A percentile compares a stretch with the other conserved stretches of the same genome.
Evolutionary conservation across 2,797 vertebrate species (phyloP).

Genomic region (Orientallactaga sibirica): DNA sequence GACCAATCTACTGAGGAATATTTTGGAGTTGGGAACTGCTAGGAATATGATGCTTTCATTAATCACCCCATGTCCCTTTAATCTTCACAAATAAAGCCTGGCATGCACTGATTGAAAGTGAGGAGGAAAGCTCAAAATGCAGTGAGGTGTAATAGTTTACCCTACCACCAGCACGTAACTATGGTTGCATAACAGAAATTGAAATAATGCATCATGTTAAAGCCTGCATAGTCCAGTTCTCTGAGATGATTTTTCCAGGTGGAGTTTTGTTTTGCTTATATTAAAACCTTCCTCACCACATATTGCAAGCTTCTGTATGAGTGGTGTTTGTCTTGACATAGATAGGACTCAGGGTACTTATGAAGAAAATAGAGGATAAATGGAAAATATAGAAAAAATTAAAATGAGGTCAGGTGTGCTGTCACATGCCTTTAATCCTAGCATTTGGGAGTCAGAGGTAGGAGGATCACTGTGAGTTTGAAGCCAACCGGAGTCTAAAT

Average conservation of each 20-base stretch:
- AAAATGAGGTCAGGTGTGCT: neutral
- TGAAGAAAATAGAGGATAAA: constrained; percentile 59
- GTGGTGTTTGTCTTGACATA: constrained; percentile 55
- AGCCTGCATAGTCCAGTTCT: neutral
- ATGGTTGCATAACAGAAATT: neutral
- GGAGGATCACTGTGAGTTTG: too few relatives aligned
- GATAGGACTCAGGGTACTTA: neutral
- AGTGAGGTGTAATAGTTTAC: constrained; percentile 53
- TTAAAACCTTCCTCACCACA: neutral
- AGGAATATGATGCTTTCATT: constrained; percentile 65
- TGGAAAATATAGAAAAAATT: neutral
- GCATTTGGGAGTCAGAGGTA: too few relatives aligned
- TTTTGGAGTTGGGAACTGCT: constrained; percentile 40
- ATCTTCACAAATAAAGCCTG: constrained; percentile 74
- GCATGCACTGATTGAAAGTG: constrained; percentile 55
- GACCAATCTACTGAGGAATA: constrained; percentile 53
- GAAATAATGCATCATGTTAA: constrained; percentile 36
- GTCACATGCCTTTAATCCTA: too few relatives aligned
- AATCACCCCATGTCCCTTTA: constrained; percentile 71
- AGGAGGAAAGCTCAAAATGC: constrained; percentile 46
- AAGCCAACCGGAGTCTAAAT: too few relatives aligned
- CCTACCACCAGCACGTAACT: constrained; percentile 58
- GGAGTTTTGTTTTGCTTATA: constrained; percentile 38
- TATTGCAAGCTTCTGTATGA: constrained; percentile 51
- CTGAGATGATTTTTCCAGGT: constrained; percentile 35